A percentile compares a stretch with the other conserved stretches of the same genome.
Evolutionary conservation across 2,797 vertebrate species (phyloP).

Genomic region (Danio choprae): DNA sequence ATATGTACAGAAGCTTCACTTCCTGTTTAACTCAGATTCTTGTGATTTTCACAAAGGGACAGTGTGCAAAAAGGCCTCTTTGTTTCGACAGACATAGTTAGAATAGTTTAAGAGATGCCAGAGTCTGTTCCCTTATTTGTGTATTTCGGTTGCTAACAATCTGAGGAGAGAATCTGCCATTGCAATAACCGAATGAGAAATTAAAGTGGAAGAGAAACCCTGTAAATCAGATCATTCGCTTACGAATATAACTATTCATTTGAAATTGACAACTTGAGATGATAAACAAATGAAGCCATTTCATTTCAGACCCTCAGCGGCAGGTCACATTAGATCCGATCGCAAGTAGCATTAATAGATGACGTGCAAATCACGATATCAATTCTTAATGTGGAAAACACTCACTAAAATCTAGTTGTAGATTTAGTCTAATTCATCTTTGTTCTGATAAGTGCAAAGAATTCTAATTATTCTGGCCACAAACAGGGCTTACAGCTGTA

Average conservation of each 20-base stretch:
- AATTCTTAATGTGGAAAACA: neutral
- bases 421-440: neutral
- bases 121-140: neutral
- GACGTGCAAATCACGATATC: neutral
- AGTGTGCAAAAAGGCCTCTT: neutral
- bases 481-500: neutral
- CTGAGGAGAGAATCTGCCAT: neutral
- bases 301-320: slow-evolving; percentile 4
- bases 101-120: neutral
- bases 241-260: neutral
- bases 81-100: neutral
- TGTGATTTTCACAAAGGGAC: slow-evolving; percentile 1
- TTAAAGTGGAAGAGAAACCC: slow-evolving; percentile 5
- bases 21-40: slow-evolving; percentile 12
- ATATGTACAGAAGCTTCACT: neutral
- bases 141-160: neutral
- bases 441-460: neutral
- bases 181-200: slow-evolving; percentile 1
- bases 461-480: neutral
- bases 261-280: slow-evolving; percentile 12
- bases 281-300: neutral
- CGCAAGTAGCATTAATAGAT: neutral
- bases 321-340: slow-evolving; percentile 24
- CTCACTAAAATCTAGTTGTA: neutral
- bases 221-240: slow-evolving; percentile 4